Conservation (phyloP, 1,140 invertebrate genomes). For the Xylocopa sonorina region DNA sequence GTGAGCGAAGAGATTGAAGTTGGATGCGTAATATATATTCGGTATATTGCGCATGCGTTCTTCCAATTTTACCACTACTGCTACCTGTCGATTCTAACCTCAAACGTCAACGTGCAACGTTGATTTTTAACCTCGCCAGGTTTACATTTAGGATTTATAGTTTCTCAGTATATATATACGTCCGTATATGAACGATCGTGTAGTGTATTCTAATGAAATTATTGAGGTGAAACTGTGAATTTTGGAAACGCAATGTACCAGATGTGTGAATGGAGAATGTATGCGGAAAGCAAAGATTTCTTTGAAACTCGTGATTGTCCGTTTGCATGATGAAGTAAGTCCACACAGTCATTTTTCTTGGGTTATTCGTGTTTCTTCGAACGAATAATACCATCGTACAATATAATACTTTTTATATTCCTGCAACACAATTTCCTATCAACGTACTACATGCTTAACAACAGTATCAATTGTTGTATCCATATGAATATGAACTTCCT, state of each 20-base stretch:
- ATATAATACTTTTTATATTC: background rate
- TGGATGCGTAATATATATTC: slow-evolving; percentile 19
- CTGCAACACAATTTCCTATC: no score
- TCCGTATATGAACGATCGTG: background rate
- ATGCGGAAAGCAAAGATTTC: slow-evolving; percentile 31
- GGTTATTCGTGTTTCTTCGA: background rate
- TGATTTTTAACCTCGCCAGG: slow-evolving; percentile 61
- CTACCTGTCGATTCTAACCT: slow-evolving; percentile 80
- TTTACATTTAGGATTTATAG: slow-evolving; percentile 39
- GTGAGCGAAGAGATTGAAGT: slow-evolving; percentile 49
- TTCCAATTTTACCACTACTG: slow-evolving; percentile 49
- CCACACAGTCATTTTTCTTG: slow-evolving; percentile 39
- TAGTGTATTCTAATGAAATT: slow-evolving; percentile 10
- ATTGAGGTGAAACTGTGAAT: background rate
- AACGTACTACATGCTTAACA: background rate
- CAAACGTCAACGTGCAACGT: slow-evolving; percentile 73
- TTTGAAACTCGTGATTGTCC: slow-evolving; percentile 38
- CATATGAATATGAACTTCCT: background rate
- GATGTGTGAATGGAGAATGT: slow-evolving; percentile 37
- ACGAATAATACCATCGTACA: background rate
- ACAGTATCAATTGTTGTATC: background rate
- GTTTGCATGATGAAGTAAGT: slow-evolving; percentile 57
- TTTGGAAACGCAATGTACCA: slow-evolving; percentile 16
- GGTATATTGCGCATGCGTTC: slow-evolving; percentile 69
- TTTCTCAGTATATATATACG: slow-evolving; percentile 1